Evolutionary conservation across 2,888 invertebrate genomes (phyloP), one percentile per base, ranked within the genome.

Genomic region (Tenthredo notha): DNA sequence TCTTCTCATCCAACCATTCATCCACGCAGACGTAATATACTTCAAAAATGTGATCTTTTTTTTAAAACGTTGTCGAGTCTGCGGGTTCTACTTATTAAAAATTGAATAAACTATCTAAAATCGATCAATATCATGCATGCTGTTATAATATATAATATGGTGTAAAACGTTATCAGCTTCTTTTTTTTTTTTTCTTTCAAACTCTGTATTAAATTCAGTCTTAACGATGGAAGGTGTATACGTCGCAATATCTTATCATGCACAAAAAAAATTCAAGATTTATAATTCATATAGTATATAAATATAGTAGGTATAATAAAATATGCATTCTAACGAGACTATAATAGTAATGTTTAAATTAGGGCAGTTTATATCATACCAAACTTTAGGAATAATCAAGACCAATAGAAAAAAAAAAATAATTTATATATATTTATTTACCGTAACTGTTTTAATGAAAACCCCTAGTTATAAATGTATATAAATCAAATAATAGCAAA

Each of bases 281-380:
- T 47, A 43, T 18, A 43, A 75, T 21, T 75, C 29, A 75, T 75
- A 40, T 75, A 47, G 43, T 33, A 33, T 33, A 33, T 33, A 33
- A 72, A 43, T 40, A 72, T 65, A 74, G 6, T 75, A 43, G n/a
- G 25, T 75, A 75, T 25, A 75, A 75, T 47, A 33, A 54, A 47
- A 78, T 21, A 58, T 78, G 58, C 86, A 86, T 86, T 85, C 87
- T 86, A 88, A 87, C 85, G 84, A 85, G 83, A 75, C 84, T 84
- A 85, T 61, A n/a, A 85, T 61, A n/a, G 37, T n/a, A 65, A 21
- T 77, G 70, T 83, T 54, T 72, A 82, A 70, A 70, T 37, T 37
- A 70, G n/a, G 33, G 37, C 18, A 37, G 37, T 70, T 70, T 25
- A 29, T 40, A 18, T 75, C 75, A 75, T 75, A 75, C 75, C 43